Base-by-base conservation (phyloP, 2,888 invertebrate genomes). In the Mesochorus sp. region DNA sequence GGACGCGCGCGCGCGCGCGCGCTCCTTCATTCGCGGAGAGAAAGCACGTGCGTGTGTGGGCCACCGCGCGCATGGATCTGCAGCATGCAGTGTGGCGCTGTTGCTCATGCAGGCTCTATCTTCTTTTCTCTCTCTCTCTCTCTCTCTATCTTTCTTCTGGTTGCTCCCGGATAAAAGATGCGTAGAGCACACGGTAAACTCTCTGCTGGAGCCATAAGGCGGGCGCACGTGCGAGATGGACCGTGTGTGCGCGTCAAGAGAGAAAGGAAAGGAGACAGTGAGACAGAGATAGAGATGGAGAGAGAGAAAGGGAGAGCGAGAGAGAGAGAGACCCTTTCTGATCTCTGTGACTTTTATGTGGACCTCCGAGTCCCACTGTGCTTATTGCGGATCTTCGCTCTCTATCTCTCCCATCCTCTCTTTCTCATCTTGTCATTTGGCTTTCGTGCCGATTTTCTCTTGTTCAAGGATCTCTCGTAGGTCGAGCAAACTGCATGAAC, bases 191-290 rank as follows among this genome's bases (percentile, higher is more conserved):
- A 61, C 31, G 47, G 44, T 61, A 28, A 44, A 44, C 44, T 61
- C 61, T 61, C 19, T 8, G 28, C 14, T 49, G 39, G 2, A 10
- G 8, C n/a, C 49, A 51, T 66, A 61, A 70, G 64, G 59, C 61
- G 28, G 31, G 42, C 51, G 78, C 70, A 71, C 70, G 78, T 66
- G 74, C 74, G 70, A 59, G 34, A 44, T 74, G 74, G 57, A 57
- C n/a, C n/a, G n/a, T n/a, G 39, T 64, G 51, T 37, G 49, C 67
- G 53, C 67, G 57, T 71, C 57, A 72, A 49, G 47, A 47, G 26
- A 42, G 61, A 37, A 19, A 47, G 28, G 44, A 28, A 19, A n/a
- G 12, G 4, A n/a, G 39, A 39, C 4, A n/a, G n/a, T n/a, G n/a
- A n/a, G n/a, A n/a, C n/a, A 53, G 44, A 47, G 17, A 21, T 4